Conservation (phyloP, 2,797 vertebrate species). For the Parauchenoglanis punctatus region DNA sequence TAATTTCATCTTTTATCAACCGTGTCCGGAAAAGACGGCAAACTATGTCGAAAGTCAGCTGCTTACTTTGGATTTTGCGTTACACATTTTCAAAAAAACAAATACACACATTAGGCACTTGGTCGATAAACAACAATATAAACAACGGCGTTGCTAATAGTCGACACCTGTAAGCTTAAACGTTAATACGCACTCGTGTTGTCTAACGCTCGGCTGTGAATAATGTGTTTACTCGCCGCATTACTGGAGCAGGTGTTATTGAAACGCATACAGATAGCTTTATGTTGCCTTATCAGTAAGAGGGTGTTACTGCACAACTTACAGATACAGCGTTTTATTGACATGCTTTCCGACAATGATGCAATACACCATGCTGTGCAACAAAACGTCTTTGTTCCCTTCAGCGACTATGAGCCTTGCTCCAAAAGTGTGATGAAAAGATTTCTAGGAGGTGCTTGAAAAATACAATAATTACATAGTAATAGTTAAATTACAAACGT, state of each 20-base stretch:
- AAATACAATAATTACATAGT: too few relatives aligned
- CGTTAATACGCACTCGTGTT: background rate
- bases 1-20: background rate
- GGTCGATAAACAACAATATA: background rate
- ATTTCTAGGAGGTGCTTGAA: background rate
- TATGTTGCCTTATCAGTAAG: constrained; percentile 47
- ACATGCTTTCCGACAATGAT: constrained; percentile 29
- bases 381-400: background rate
- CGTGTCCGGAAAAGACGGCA: background rate
- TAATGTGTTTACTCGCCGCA: constrained; percentile 41
- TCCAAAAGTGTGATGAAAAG: background rate
- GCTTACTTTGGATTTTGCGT: background rate
- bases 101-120: too few relatives aligned
- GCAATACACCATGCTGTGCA: background rate
- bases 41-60: background rate
- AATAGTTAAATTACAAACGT: too few relatives aligned
- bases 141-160: background rate
- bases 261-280: constrained; percentile 38
- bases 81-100: too few relatives aligned
- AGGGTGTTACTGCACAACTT: constrained; percentile 46
- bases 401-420: background rate
- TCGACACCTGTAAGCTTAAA: background rate
- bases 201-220: constrained; percentile 1
- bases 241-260: constrained; percentile 35
- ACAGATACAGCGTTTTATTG: constrained; percentile 25